Evolutionary conservation across 2,113 vertebrate species (phyloP).

Genomic region (Pelmatolapia mariae): DNA sequence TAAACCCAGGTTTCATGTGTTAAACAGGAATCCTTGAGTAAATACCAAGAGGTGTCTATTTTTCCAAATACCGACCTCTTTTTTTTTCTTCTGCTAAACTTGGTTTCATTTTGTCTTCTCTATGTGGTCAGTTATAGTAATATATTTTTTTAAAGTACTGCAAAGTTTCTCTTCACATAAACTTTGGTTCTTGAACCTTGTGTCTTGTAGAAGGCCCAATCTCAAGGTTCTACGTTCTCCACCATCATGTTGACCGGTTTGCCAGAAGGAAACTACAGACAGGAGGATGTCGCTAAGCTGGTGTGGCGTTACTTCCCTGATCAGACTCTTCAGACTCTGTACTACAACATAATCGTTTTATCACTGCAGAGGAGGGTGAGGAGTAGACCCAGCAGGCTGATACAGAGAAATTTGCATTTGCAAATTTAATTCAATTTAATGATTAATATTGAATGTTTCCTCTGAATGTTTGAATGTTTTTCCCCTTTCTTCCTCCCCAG

Average conservation of each 20-base stretch:
- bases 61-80: rapidly evolving
- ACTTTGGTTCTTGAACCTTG: neutral
- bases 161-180: neutral
- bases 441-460: neutral
- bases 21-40: neutral
- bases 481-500: neutral
- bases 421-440: neutral
- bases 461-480: no score
- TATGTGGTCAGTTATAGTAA: neutral
- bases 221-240: neutral
- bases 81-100: neutral
- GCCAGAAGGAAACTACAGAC: neutral
- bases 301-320: neutral
- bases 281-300: neutral
- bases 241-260: conserved; percentile 34
- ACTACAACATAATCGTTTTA: neutral
- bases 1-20: neutral
- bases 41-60: rapidly evolving
- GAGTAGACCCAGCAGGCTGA: neutral
- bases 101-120: neutral
- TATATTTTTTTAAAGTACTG: neutral
- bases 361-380: conserved; percentile 33
- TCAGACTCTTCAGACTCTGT: neutral
- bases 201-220: neutral
- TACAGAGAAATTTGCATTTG: neutral